Evolutionary conservation across 2,888 invertebrate species (phyloP), one percentile per base, ranked within the genome.

Genomic region (Penaeus monodon): DNA sequence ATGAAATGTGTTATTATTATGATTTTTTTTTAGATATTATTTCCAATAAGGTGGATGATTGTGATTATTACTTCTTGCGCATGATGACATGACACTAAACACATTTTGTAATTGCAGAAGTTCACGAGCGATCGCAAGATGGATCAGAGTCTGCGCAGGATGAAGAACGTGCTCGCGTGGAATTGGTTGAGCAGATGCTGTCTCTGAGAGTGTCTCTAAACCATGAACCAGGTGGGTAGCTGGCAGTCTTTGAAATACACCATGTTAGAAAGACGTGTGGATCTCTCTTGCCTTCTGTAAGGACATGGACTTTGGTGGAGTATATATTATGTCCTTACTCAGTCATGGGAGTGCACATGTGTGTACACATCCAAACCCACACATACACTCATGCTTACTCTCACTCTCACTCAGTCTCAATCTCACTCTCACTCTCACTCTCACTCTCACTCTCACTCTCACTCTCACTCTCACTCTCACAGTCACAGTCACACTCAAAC

Each of bases 221-320:
- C 66, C 82, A 87, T 57, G 86, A 87, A n/a, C 83, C 82, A 87
- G 86, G 86, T 87, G 44, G 8, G 29, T 24, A 77, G 66, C 22
- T 29, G 38, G 29, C 33, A 63, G 63, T n/a, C 7, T 63, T 29
- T 64, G 79, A 27, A 63, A 20, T 65, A 17, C 33, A 70, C 12
- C n/a, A 81, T 2, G 63, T 86, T n/a, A 86, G 88, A 70, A 86
- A 86, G 33, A 86, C 83, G 0, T 79, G 81, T 64, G 79, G 88
- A 6, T 86, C 88, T 24, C 87, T 90, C 12, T 87, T 91, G 63
- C 89, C 86, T 64, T 90, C 90, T 81, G 91, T 91, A 86, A 90
- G 90, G 44, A 44, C 1, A 38, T 88, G 44, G 1, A 33, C 63
- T 33, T 44, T 12, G 68, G 24, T 29, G 27, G 33, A 77, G 33